Base-by-base conservation (phyloP, 2,888 invertebrate species). In the Dolichomitus sp. region DNA sequence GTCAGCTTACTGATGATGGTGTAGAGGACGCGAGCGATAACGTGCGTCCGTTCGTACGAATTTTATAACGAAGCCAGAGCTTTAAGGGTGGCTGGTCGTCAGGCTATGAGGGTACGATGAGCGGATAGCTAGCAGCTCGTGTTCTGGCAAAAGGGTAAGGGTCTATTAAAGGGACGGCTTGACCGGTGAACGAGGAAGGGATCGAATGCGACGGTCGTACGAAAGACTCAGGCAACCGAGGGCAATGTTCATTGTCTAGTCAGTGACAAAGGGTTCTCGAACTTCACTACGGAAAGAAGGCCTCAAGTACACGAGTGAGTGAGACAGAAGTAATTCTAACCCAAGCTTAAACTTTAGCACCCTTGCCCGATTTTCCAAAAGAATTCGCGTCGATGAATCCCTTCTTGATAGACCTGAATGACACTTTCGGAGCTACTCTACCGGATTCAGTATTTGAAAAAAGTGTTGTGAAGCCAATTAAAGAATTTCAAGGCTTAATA, bases 131-230 rank as follows among this genome's bases (percentile, higher is more conserved):
- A 59, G 59, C 23, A 27, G 45, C 61, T 33, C 48, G 33, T 50
- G 48, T 73, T 61, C 73, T 30, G 69, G 65, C 50, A 48, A 61
- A 61, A 82, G 70, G 80, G 57, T 59, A 48, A 69, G 65, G 66
- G 66, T 84, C 84, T 83, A 85, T 89, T 88, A 87, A 87, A 89
- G 89, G 85, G 88, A 89, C 88, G 87, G 87, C 88, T 90, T 88
- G 90, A 90, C 90, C 90, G 79, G 81, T 69, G 80, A 77, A 80
- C 69, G 69, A 61, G 45, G 52, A 73, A 86, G 84, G 84, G 78
- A 73, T 66, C 63, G 80, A 72, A 37, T 37, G n/a, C 65, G 59
- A 59, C 12, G 30, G 30, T 66, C 52, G 48, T 42, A 45, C 70
- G 27, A 59, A 65, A 50, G 61, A 74, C 63, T 14, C 70, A 63